Base-by-base conservation (phyloP, 2,888 invertebrate species). In the Pachliopta kotzebuea region DNA sequence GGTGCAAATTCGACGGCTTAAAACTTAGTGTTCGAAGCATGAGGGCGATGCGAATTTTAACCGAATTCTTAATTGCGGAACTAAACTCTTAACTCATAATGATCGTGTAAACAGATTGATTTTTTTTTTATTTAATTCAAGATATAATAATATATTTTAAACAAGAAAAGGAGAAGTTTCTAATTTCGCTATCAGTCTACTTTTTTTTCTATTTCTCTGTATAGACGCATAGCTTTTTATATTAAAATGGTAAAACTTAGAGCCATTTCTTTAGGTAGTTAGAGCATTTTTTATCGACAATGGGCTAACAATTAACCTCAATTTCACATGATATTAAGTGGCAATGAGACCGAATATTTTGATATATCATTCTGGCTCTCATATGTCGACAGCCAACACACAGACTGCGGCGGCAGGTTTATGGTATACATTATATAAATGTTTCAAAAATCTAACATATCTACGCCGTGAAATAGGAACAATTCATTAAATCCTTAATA, bases 1-100 rank as follows among this genome's bases (percentile, higher is more conserved):
- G 67, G 69, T 66, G 72, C 74, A 78, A 79, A 77, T 79, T 78
- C 72, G 74, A 75, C 72, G 76, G 70, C 71, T 71, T 69, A 74
- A 75, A 79, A 72, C 77, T 78, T 72, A 74, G 68, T 71, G 58
- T 67, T 67, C 58, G 61, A 70, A 54, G 45, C 70, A 61, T 29
- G 37, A 65, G 29, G 56, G 68, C 68, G 63, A 55, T 61, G 68
- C 68, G 66, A 60, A 49, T 50, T 55, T 60, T 54, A 55, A 45
- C 42, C 59, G 45, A 63, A 58, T 58, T 42, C 62, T 56, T 56
- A 64, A 60, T 64, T 64, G 54, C 49, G 31, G 49, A 50, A 45
- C 24, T 45, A 45, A 45, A 45, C n/a, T n/a, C 45, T 18, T 42
- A 42, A 42, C 42, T 45, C n/a, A 45, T 18, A 45, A 45, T n/a